Base-by-base conservation (phyloP, 2,797 vertebrate genomes). In the Rhinichthys osculus region DNA sequence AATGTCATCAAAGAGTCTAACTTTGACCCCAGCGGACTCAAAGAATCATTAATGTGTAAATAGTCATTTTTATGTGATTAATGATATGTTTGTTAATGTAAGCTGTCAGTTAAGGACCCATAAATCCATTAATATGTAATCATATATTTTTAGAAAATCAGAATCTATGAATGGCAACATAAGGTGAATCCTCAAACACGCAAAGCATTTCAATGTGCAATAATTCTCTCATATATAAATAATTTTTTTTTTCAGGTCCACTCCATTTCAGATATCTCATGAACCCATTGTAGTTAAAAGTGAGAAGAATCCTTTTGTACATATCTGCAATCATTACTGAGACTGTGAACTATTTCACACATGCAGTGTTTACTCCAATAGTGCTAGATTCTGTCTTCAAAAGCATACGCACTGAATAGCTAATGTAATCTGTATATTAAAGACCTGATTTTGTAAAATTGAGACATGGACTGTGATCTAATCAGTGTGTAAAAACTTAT, bases 311-410 rank as follows among this genome's bases (percentile, higher is more conserved):
- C 64, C 47, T 87, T 76, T 83, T 57, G 52, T 81, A 30, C 88
- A 86, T 88, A 79, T 35, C 77, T 47, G 92, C 81, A 90, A 91
- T 86, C 89, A 69, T 50, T 52, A 72, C 78, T 83, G 54, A 80
- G 80, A 81, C 62, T 76, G 74, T 35, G 30, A 85, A 79, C 73
- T 84, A 83, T 91, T 90, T 91, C 85, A 89, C 86, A 86, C 64
- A 54, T 85, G 78, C 86, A 78, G 30, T 38, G 21, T 85, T 38
- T 69, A 80, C 40, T 52, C 69, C 90, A 91, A 88, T 90, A 90
- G 90, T 85, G 19, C 5, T 2, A 66, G 80, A 67, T 81, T 82
- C 0, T 69, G 84, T 87, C 87, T 90, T 88, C 78, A 87, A 76
- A 85, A 44, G 82, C 74, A 72, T 54, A 30, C 44, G 57, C 69